These are phyloP conservation scores for Phoenicopterus ruber DNA, from an alignment of 2,113 vertebrate species.

Conservation along the genomic window DNA sequence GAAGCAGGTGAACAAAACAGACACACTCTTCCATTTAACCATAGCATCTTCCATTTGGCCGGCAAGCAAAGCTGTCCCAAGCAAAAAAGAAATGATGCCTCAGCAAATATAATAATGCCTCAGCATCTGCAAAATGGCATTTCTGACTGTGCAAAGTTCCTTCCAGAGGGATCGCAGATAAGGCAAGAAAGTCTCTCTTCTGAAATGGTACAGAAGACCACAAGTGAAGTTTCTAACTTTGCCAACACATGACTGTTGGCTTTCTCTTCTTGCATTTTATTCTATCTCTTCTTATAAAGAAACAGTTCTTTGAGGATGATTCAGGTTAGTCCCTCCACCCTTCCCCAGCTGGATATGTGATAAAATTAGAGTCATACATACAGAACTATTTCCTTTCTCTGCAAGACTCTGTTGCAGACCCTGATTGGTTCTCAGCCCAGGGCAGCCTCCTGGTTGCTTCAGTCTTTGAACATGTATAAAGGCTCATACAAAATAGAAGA, in stretches of 20 bases:
- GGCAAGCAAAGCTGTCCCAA: background rate
- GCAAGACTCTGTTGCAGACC: background rate
- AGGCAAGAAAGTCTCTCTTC: background rate
- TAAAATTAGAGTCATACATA: slow-evolving; percentile 1
- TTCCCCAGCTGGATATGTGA: background rate
- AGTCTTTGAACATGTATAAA: background rate
- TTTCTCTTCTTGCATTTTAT: background rate
- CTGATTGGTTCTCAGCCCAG: background rate
- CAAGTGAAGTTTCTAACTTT: background rate
- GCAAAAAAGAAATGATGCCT: background rate
- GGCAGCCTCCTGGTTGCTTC: background rate
- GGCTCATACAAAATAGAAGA: background rate
- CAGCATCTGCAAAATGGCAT: background rate
- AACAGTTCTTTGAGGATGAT: background rate
- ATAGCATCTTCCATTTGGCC: background rate
- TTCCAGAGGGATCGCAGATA: background rate
- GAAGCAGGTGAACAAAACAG: background rate
- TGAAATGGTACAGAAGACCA: background rate
- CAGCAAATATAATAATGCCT: background rate
- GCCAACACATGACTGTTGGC: background rate
- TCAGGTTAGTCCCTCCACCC: background rate
- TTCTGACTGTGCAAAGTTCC: background rate
- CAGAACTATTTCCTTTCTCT: background rate
- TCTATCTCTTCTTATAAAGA: background rate
- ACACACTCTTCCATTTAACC: background rate